Percentiles rank a stretch among this genome's conserved stretches.
phyloP scores from a whole-genome alignment of 2,888 invertebrate genomes.

The Unio delphinus region DNA sequence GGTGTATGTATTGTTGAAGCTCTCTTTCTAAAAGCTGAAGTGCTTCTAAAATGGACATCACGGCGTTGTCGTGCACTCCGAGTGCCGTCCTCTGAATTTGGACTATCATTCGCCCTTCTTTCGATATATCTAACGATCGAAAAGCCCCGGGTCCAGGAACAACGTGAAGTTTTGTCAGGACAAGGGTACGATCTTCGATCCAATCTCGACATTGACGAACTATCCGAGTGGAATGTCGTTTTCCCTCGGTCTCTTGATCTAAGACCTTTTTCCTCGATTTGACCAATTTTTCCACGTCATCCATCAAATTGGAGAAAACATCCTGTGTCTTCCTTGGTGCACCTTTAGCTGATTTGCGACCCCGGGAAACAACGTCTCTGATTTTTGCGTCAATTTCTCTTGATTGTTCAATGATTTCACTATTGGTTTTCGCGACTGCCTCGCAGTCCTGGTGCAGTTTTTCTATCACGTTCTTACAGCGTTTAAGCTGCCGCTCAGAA shows the following conservation, averaged over 20 bases:
- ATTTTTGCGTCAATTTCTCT: constrained; percentile 43
- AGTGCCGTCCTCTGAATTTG: constrained; percentile 16
- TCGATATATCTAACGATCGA: constrained; percentile 6
- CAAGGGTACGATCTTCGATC: constrained; percentile 28
- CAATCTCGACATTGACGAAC: constrained; percentile 43
- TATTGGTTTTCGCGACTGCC: constrained; percentile 39
- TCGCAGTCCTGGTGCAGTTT: constrained; percentile 49
- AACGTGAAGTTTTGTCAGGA: constrained; percentile 25
- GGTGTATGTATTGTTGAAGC: constrained; percentile 41
- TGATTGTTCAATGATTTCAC: constrained; percentile 40
- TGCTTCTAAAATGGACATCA: constrained; percentile 42
- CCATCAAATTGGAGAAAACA: constrained; percentile 42
- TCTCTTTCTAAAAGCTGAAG: constrained; percentile 40
- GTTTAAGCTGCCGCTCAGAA: constrained; percentile 30
- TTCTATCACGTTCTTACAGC: constrained; percentile 40
- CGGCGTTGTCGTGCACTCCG: constrained; percentile 29
- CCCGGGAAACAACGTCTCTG: constrained; percentile 23
- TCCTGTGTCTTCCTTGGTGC: constrained; percentile 41
- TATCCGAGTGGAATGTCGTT: constrained; percentile 39
- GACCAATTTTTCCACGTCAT: constrained; percentile 45
- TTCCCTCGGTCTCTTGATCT: constrained; percentile 40
- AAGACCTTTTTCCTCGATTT: constrained; percentile 29
- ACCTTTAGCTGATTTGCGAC: constrained; percentile 29
- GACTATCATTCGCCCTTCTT: not conserved
- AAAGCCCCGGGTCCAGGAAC: constrained; percentile 8